Evolutionary conservation across 1,140 invertebrate genomes (phyloP), one percentile per base, ranked within the genome.

Genomic region (Proctacanthus coquilletti): DNA sequence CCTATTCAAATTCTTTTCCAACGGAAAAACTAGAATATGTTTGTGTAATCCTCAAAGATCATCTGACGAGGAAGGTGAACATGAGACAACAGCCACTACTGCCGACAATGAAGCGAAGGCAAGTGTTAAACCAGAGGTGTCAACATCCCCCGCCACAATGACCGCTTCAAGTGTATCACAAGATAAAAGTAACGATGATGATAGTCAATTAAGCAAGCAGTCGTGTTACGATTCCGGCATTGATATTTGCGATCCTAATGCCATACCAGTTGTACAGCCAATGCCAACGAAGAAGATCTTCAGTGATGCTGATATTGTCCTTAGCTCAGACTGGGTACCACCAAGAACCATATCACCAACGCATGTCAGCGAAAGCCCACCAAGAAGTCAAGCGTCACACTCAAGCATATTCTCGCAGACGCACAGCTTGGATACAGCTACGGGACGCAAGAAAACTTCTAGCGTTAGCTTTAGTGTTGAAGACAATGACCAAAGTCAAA

Each of bases 211-310:
- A 54, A 70, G 74, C 45, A 84, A 84, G 61, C 70, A 77, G 42
- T 82, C 78, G 45, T 84, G 80, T 66, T 81, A 84, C 60, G 82
- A 86, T 65, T 85, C 81, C n/a, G 83, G 83, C 45, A 86, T 86
- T 51, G 83, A 86, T 61, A 85, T 85, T 44, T 70, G 80, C 48
- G 83, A 85, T 50, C 75, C 75, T 39, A 66, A 62, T 51, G 53
- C 65, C 43, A 60, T 61, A 37, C 70, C 71, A 40, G 62, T 61
- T 44, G 59, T 73, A 52, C 58, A 56, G 42, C 53, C 57, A 21
- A 57, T 56, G 53, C 50, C 54, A 55, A 56, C 57, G 51, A 60
- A 60, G 54, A 47, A 71, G 52, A 68, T 71, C 41, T 84, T 83
- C 59, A 84, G 80, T 42, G 83, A 85, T 59, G 82, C 82, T 31